Evolutionary conservation across 2,113 vertebrate genomes (phyloP).

Genomic region (Urocolius indicus): DNA sequence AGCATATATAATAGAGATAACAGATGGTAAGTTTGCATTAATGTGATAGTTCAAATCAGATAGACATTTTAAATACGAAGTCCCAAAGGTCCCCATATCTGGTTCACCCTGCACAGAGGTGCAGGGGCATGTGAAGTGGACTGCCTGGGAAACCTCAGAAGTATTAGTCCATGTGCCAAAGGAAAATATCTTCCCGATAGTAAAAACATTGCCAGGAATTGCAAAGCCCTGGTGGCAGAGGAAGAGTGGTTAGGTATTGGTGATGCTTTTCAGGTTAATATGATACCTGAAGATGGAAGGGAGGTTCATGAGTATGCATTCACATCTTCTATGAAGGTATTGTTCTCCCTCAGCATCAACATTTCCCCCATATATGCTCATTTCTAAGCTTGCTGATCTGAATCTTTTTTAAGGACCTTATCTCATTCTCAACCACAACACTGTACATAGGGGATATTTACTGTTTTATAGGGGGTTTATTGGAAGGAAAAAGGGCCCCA

Average conservation of each 20-base stretch:
- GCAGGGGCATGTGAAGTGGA: neutral
- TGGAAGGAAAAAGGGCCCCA: neutral
- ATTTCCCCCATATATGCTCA: neutral
- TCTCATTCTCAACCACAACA: neutral
- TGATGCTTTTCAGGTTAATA: accelerated
- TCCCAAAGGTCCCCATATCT: neutral
- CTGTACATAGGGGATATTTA: neutral
- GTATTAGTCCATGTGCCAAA: neutral
- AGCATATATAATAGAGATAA: neutral
- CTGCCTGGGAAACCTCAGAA: neutral
- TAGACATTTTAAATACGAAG: neutral
- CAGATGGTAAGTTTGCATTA: neutral
- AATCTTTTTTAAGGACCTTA: neutral
- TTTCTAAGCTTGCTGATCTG: neutral
- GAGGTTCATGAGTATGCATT: neutral
- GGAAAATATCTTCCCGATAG: neutral
- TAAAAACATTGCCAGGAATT: neutral
- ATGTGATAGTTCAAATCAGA: neutral
- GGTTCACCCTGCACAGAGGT: neutral
- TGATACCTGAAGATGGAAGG: neutral
- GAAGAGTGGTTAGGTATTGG: neutral
- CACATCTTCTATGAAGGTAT: neutral
- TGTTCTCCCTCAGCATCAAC: neutral
- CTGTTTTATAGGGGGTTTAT: neutral
- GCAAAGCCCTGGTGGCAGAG: neutral